Base-by-base conservation (phyloP, 1,140 invertebrate genomes). In the Temnothorax nylanderi region DNA sequence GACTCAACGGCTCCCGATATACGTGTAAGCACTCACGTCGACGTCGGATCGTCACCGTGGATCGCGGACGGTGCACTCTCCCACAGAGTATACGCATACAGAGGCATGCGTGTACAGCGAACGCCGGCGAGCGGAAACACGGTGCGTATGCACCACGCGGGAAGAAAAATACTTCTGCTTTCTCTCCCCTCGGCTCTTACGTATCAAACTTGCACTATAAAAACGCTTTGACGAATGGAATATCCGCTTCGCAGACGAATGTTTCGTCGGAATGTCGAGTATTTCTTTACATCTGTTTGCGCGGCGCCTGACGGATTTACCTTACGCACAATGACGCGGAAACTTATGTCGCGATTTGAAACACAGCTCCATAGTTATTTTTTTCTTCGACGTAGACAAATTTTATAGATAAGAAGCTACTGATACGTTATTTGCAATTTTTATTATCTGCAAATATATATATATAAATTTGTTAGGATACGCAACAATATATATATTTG, bases 1-100 rank as follows among this genome's bases (percentile, higher is more conserved):
- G 71, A 88, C 56, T 62, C 85, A 75, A 78, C 84, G 56, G 47
- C 71, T 88, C 21, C 49, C 37, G 62, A 67, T 88, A 62, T 87
- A 81, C 69, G 78, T 82, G 76, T 71, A 64, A 75, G 37, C 85
- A 62, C 32, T 65, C 74, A 62, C 37, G 60, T 74, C 58, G 60
- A 13, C 78, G 49, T 84, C 56, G 64, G 18, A 64, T 69, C 58
- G 54, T 85, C 64, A 32, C 0, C 21, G 16, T n/a, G 58, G 11
- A 77, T 44, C 54, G 44, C 41, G 69, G 10, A 71, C 56, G 18
- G 47, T 18, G 51, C 56, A 49, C n/a, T 26, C 60, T 72, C 26
- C 18, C 41, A n/a, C 16, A 11, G n/a, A 10, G 26, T 3, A 67
- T 13, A 49, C 60, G 26, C 56, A 86, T 60, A 86, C 78, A 76